These are phyloP conservation scores for Meiosimyza decipiens DNA, from an alignment of 2,888 invertebrate species.

Conservation along the genomic window DNA sequence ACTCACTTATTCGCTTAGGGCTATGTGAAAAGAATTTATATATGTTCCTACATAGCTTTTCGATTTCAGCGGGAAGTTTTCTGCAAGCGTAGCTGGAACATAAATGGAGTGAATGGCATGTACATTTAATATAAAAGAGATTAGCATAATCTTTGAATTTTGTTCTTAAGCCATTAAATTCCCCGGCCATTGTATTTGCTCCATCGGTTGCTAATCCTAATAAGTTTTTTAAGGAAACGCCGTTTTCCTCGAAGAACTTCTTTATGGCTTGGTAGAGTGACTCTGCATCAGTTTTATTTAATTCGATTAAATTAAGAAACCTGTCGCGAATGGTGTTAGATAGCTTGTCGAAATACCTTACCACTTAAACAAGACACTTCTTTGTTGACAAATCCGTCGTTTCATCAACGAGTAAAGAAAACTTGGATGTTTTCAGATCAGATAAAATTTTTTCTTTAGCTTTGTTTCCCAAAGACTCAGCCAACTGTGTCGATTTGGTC, in stretches of 20 bases:
- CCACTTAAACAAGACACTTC: slow-evolving; percentile 16
- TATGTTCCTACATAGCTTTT: slow-evolving; percentile 31
- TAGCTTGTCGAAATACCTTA: slow-evolving; percentile 17
- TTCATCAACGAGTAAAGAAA: slow-evolving; percentile 22
- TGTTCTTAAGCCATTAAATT: slow-evolving; percentile 17
- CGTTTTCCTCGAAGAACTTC: no score
- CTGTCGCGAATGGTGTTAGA: no score
- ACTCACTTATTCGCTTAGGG: slow-evolving; percentile 26
- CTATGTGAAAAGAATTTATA: slow-evolving; percentile 31
- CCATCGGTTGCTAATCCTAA: no score
- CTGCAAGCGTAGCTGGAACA: slow-evolving; percentile 30
- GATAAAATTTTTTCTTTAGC: no score
- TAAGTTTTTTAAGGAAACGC: no score
- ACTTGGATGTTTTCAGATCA: slow-evolving; percentile 5
- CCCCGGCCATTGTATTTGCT: slow-evolving; percentile 18
- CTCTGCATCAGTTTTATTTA: slow-evolving; percentile 11
- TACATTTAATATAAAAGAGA: slow-evolving; percentile 30
- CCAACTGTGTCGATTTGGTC: slow-evolving; percentile 29
- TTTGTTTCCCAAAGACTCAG: slow-evolving; percentile 19
- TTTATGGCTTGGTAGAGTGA: not conserved
- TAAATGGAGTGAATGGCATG: slow-evolving; percentile 34
- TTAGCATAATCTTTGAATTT: slow-evolving; percentile 14
- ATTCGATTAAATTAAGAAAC: slow-evolving; percentile 21
- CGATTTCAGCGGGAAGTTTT: slow-evolving; percentile 24
- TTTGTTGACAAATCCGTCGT: slow-evolving; percentile 23